phyloP scores from a whole-genome alignment of 2,888 invertebrate species.

The Tachystola acroxantha region DNA sequence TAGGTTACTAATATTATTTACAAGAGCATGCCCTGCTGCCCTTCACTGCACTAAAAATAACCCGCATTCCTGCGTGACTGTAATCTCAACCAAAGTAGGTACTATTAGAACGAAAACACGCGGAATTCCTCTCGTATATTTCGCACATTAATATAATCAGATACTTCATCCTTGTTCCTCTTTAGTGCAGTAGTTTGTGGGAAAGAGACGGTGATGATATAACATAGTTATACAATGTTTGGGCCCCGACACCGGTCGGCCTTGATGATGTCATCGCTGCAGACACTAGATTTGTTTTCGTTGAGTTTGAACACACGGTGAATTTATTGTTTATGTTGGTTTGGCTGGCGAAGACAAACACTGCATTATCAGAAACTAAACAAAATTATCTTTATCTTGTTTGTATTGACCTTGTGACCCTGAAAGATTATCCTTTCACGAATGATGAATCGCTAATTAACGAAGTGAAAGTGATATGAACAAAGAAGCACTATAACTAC shows the following conservation, averaged over 20 bases:
- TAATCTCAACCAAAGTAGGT: slow-evolving; percentile 3
- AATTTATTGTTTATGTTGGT: slow-evolving; percentile 26
- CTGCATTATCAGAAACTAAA: slow-evolving; percentile 4
- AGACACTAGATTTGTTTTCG: slow-evolving; percentile 44
- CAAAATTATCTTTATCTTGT: slow-evolving; percentile 3
- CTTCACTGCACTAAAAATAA: slow-evolving; percentile 16
- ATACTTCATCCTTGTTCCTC: neutral
- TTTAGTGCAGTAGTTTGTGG: neutral
- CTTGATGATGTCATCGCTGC: slow-evolving; percentile 67
- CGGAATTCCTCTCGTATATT: slow-evolving; percentile 1
- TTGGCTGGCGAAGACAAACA: too few species aligned
- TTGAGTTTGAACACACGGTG: slow-evolving; percentile 20
- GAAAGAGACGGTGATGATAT: slow-evolving; percentile 4
- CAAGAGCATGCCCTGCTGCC: slow-evolving; percentile 1
- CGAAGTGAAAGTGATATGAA: neutral
- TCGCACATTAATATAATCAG: slow-evolving; percentile 1
- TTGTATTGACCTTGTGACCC: slow-evolving; percentile 6
- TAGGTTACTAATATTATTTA: too few species aligned
- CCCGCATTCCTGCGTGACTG: slow-evolving; percentile 13
- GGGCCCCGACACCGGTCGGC: slow-evolving; percentile 42
- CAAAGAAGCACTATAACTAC: neutral
- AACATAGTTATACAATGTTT: slow-evolving; percentile 6
- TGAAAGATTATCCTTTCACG: slow-evolving; percentile 1
- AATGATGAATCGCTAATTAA: neutral
- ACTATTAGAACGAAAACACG: slow-evolving; percentile 5